Evolutionary conservation across 35 echinoderm and acorn worm genomes (phyloP).

Genomic region (Anneissia japonica): DNA sequence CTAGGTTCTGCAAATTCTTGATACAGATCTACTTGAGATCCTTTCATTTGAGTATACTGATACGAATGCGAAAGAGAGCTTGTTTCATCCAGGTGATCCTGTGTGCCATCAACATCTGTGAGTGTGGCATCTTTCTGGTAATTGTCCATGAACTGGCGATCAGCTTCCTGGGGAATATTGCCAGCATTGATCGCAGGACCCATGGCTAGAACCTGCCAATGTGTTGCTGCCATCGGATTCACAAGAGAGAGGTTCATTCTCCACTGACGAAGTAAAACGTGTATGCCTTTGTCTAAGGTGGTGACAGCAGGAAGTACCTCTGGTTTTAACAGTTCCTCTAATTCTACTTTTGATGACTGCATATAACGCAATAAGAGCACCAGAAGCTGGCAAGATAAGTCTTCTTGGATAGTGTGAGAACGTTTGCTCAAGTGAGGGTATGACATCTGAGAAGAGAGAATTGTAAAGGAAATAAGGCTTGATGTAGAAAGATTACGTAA

Average conservation of each 20-base stretch:
- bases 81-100: neutral
- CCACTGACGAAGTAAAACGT: conserved; percentile 81
- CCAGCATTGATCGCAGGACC: neutral
- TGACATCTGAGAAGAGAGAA: conserved; percentile 48
- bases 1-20: neutral
- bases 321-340: conserved; percentile 52
- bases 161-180: neutral
- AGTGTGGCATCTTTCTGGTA: neutral
- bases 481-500: no score
- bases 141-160: neutral
- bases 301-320: conserved; percentile 57
- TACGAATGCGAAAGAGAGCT: neutral
- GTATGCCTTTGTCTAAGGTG: conserved; percentile 67
- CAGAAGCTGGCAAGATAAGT: conserved; percentile 88
- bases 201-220: neutral
- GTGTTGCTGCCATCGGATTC: neutral
- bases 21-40: neutral
- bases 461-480: no score
- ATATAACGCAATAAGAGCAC: conserved; percentile 70
- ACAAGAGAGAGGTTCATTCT: conserved; percentile 71
- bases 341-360: conserved; percentile 29
- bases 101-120: neutral
- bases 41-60: neutral
- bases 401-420: conserved; percentile 55
- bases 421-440: conserved; percentile 35